These are phyloP conservation scores for Trachymyrmex cornetzi DNA, from an alignment of 1,140 invertebrate genomes.

Conservation along the genomic window DNA sequence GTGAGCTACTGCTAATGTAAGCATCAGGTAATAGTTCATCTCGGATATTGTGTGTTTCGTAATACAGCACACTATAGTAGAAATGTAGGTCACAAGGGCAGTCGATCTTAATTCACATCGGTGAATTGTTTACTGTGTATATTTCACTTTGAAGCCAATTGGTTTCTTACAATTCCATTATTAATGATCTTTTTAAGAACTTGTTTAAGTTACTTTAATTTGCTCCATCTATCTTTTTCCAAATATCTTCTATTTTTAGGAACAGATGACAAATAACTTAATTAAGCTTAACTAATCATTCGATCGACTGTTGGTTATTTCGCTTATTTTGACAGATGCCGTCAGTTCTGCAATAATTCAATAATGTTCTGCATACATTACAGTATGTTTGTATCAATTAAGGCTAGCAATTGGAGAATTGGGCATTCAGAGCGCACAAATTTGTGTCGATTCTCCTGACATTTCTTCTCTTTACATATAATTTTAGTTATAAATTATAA, in stretches of 20 bases:
- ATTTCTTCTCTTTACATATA: background rate
- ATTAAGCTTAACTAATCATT: background rate
- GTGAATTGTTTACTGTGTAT: slow-evolving; percentile 17
- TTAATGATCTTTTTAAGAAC: background rate
- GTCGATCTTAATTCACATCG: slow-evolving; percentile 1
- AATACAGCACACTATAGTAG: slow-evolving; percentile 5
- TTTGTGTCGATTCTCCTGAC: background rate
- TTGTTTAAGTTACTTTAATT: slow-evolving; percentile 6
- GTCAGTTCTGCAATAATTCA: background rate
- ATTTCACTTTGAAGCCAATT: background rate
- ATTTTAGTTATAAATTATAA: background rate
- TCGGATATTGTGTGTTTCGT: background rate
- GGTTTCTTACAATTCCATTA: slow-evolving; percentile 2
- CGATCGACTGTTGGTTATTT: background rate
- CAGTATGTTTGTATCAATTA: slow-evolving; percentile 21
- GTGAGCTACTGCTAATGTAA: background rate
- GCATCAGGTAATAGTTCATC: background rate
- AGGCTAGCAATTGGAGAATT: background rate
- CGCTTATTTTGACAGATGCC: background rate
- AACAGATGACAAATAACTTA: background rate
- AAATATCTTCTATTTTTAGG: background rate
- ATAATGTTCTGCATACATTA: background rate
- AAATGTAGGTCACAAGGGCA: slow-evolving; percentile 32
- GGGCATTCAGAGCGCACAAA: background rate
- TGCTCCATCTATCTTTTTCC: background rate